Conservation (phyloP, 2,113 vertebrate genomes). For the Trematocara nigrifrons region DNA sequence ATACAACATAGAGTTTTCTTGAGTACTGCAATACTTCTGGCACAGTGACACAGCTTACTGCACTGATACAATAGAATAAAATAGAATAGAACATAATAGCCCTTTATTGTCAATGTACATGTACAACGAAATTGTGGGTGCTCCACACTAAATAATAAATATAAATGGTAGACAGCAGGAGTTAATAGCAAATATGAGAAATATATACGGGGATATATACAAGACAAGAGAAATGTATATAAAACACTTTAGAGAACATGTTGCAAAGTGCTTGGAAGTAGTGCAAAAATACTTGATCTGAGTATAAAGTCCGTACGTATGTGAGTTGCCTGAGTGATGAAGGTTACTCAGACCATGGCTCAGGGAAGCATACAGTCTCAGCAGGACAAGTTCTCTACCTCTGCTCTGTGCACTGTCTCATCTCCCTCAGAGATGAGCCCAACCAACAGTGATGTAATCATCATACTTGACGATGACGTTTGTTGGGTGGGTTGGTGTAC, state of each 20-base stretch:
- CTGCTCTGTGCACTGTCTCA: background rate
- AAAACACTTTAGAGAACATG: background rate
- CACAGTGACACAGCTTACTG: background rate
- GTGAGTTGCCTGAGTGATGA: background rate
- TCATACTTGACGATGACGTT: background rate
- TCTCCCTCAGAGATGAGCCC: background rate
- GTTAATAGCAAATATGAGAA: background rate
- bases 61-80: background rate
- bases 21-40: background rate
- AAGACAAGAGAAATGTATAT: background rate
- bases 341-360: background rate
- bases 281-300: background rate
- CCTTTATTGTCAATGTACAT: fast-evolving
- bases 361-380: background rate
- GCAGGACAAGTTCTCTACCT: background rate
- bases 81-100: background rate
- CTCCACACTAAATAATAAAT: background rate
- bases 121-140: background rate
- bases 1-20: background rate
- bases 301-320: background rate
- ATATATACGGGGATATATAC: background rate
- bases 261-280: background rate
- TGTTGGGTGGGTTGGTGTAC: background rate
- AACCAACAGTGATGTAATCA: background rate
- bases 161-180: background rate